Conservation (phyloP, 2,797 vertebrate genomes). For the Sus cebifrons region DNA sequence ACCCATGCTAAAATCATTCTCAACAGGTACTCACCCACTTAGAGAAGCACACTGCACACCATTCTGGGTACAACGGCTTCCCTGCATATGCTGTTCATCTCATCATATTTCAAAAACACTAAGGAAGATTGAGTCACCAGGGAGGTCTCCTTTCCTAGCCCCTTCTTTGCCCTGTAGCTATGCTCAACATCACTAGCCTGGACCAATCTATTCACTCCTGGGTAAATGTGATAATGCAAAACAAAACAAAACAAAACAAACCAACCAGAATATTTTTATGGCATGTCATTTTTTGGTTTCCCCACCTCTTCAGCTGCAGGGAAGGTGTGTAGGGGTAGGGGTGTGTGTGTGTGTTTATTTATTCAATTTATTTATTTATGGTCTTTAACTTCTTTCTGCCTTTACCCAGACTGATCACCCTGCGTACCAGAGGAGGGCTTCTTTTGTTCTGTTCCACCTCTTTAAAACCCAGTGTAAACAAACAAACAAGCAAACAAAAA, state of each 20-base stretch:
- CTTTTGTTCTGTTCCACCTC: background rate
- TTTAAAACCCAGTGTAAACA: background rate
- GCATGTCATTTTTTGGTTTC: background rate
- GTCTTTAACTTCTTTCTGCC: background rate
- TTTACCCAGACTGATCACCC: background rate
- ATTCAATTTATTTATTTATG: background rate
- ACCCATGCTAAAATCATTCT: background rate
- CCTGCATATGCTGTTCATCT: background rate
- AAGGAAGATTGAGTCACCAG: accelerated
- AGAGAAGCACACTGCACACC: background rate
- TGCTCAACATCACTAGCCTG: background rate
- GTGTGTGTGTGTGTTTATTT: no score
- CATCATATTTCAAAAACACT: background rate
- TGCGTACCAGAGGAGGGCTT: background rate
- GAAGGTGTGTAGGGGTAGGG: background rate
- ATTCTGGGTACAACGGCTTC: background rate
- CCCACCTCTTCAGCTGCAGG: background rate
- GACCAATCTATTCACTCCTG: background rate
- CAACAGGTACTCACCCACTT: background rate
- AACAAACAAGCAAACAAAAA: background rate
- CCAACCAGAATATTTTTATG: background rate
- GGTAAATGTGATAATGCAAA: background rate
- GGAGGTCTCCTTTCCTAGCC: background rate
- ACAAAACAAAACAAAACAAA: no score
- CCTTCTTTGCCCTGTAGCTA: background rate